Evolutionary conservation across 2,113 vertebrate genomes (phyloP), one percentile per base, ranked within the genome.

Genomic region (Sceloporus undulatus): DNA sequence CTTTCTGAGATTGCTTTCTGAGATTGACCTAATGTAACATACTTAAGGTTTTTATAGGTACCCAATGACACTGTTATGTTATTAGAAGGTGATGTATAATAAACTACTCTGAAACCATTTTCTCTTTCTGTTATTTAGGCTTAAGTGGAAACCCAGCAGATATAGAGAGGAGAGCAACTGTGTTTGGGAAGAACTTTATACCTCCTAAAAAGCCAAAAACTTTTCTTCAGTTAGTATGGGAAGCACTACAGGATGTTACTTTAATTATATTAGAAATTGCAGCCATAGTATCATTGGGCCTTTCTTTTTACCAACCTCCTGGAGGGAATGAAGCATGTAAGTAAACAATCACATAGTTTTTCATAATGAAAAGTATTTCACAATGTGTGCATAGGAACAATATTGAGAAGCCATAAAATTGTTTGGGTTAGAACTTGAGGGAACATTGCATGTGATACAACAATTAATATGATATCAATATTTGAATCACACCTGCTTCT

Each of bases 201-300:
- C 99, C 99, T 96, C 99, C 99, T 96, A 99, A 99, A 98, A 99
- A 99, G 97, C 98, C 99, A 98, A 99, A 99, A 98, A 99, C 99
- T 79, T 99, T 99, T 98, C 98, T 99, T 97, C 99, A 99, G 81
- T 98, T 99, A 99, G 98, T 99, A 95, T 99, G 99, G 99, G 99
- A 99, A 98, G 99, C 99, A 92, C 98, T 99, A 96, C 99, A 99
- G 96, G 99, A 99, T 34, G 99, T 99, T 96, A 99, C 99, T 74
- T 97, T 99, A 97, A 99, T 99, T 97, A 99, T 99, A 96, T 97
- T 99, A 96, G 99, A 99, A 98, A 98, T 99, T 96, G 99, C 99
- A 98, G 99, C 99, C 81, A 97, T 99, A 98, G 97, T 99, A 96
- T 99, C 98, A 93, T 97, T 99, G 98, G 98, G 98, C 97, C 99